These are phyloP conservation scores for Parnassius apollo DNA, from an alignment of 2,888 invertebrate species.

Conservation along the genomic window DNA sequence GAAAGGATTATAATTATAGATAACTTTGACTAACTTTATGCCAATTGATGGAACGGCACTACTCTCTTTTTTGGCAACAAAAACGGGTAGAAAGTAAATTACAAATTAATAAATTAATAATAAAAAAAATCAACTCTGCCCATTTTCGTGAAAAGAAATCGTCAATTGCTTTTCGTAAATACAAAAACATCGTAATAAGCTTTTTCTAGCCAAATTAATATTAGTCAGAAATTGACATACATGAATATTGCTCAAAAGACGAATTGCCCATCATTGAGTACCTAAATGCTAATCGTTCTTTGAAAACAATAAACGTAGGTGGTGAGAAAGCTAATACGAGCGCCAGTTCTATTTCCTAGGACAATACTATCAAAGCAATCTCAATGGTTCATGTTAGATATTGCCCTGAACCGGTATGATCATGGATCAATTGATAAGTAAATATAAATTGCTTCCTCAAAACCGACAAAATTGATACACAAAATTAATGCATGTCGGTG, in stretches of 20 bases:
- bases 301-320: constrained; percentile 58
- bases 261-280: constrained; percentile 41
- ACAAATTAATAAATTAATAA: too few relatives aligned
- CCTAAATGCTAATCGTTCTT: constrained; percentile 42
- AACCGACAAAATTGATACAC: neutral
- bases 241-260: neutral
- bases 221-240: too few relatives aligned
- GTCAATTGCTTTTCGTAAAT: too few relatives aligned
- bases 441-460: constrained; percentile 8
- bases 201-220: too few relatives aligned
- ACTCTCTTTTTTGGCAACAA: too few relatives aligned
- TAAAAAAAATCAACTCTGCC: too few relatives aligned
- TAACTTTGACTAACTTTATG: too few relatives aligned
- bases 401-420: constrained; percentile 10
- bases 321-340: constrained; percentile 54
- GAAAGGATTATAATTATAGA: too few relatives aligned
- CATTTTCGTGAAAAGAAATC: too few relatives aligned
- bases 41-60: too few relatives aligned
- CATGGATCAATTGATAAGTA: constrained; percentile 17
- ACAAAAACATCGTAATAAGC: too few relatives aligned
- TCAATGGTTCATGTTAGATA: constrained; percentile 8
- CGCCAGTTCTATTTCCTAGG: constrained; percentile 9
- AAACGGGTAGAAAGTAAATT: too few relatives aligned
- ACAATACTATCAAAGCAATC: constrained; percentile 16
- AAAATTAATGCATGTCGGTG: constrained; percentile 1